These are phyloP conservation scores for Strongylocentrotus purpuratus DNA, from an alignment of 35 echinoderm and acorn worm species.

Conservation along the genomic window DNA sequence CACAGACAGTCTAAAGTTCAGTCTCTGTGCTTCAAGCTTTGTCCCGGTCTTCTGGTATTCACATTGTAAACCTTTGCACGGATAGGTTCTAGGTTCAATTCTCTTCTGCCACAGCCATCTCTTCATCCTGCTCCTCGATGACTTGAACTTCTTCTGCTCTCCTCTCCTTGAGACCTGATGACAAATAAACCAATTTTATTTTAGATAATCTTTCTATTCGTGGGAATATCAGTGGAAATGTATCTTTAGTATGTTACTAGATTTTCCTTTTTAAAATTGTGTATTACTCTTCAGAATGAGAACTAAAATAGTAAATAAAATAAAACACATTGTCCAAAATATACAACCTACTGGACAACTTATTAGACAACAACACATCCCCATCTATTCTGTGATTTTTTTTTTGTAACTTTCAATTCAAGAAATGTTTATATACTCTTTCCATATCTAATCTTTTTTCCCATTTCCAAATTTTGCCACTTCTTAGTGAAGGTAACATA, in stretches of 20 bases:
- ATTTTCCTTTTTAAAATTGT: neutral
- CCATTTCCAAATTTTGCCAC: too few species aligned
- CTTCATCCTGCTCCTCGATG: constrained; percentile 55
- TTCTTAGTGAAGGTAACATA: too few species aligned
- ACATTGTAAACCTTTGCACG: neutral
- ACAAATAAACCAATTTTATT: neutral
- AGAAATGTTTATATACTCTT: too few species aligned
- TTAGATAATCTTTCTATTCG: too few species aligned
- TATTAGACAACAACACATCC: too few species aligned
- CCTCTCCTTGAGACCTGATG: constrained; percentile 57
- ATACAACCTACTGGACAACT: too few species aligned
- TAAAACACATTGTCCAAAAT: too few species aligned
- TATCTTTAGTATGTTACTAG: neutral
- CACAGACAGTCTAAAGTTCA: neutral
- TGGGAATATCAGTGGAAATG: too few species aligned
- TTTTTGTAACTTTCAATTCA: too few species aligned
- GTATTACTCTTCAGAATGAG: neutral
- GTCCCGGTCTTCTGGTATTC: neutral
- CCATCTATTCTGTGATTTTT: too few species aligned
- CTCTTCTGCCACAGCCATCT: constrained; percentile 45
- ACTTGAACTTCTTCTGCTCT: constrained; percentile 52
- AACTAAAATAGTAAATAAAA: too few species aligned
- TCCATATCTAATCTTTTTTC: too few species aligned
- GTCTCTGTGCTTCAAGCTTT: neutral
- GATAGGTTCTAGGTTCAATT: constrained; percentile 30